Conservation (phyloP, 1,140 invertebrate genomes). For the Drosophila suzukii region DNA sequence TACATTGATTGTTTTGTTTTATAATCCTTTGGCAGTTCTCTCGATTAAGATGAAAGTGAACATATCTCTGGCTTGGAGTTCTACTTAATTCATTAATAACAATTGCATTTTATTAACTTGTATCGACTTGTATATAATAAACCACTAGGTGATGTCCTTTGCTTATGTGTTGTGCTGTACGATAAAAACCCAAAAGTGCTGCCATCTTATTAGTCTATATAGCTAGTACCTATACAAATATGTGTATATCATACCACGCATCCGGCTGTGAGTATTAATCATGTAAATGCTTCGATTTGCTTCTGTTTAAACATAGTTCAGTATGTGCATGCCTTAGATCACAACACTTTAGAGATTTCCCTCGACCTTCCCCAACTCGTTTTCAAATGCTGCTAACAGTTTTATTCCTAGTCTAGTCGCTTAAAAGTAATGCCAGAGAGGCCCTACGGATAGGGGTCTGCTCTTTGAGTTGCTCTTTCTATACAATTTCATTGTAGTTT, state of each 20-base stretch:
- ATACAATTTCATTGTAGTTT: slow-evolving; percentile 77
- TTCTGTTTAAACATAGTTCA: slow-evolving; percentile 68
- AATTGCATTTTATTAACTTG: slow-evolving; percentile 45
- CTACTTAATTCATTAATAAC: slow-evolving; percentile 67
- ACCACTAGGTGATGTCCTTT: slow-evolving; percentile 67
- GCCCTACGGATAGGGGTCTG: slow-evolving; percentile 10
- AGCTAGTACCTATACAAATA: slow-evolving; percentile 35
- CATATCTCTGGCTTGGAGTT: slow-evolving; percentile 47
- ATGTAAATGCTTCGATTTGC: slow-evolving; percentile 57
- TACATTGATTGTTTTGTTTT: slow-evolving; percentile 39
- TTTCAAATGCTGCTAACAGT: slow-evolving; percentile 57
- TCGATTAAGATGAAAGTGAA: slow-evolving; percentile 51
- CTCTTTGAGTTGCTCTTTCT: slow-evolving; percentile 41
- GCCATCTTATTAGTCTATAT: slow-evolving; percentile 26
- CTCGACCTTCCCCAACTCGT: slow-evolving; percentile 22
- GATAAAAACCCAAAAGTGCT: slow-evolving; percentile 55
- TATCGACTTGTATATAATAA: slow-evolving; percentile 38
- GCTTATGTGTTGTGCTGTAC: slow-evolving; percentile 50
- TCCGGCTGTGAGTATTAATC: slow-evolving; percentile 13
- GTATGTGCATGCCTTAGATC: slow-evolving; percentile 77
- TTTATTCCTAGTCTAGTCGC: slow-evolving; percentile 46
- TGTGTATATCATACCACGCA: slow-evolving; percentile 22
- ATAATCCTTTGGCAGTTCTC: slow-evolving; percentile 69
- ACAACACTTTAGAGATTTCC: slow-evolving; percentile 82
- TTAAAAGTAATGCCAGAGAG: slow-evolving; percentile 47